Evolutionary conservation across 1,140 invertebrate species (phyloP).

Genomic region (Paraescarpia echinospica): DNA sequence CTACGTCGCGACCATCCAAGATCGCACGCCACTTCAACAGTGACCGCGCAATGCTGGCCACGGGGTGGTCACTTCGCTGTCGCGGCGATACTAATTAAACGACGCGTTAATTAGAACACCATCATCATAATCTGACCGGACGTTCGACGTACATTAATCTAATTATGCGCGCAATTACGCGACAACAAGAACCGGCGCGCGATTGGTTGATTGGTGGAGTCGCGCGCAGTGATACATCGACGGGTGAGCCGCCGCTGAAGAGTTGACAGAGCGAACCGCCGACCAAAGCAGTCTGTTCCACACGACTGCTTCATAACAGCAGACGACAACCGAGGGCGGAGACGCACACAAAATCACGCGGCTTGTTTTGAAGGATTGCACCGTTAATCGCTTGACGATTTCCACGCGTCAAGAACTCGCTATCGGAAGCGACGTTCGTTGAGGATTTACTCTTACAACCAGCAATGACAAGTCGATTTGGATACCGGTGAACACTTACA

Average conservation of each 20-base stretch:
- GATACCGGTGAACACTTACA: not conserved
- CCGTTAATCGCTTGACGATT: not conserved
- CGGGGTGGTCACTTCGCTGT: not conserved
- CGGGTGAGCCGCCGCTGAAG: not conserved
- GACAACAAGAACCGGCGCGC: not conserved
- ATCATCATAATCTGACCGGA: constrained; percentile 5
- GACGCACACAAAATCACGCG: not conserved
- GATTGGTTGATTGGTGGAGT: not conserved
- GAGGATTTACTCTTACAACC: too few species aligned
- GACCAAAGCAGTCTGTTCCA: not conserved
- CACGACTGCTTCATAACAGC: not conserved
- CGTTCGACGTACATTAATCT: not conserved
- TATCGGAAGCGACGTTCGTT: not conserved
- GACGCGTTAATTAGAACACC: constrained; percentile 4
- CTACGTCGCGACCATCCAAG: not conserved
- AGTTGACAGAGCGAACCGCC: not conserved
- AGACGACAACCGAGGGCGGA: not conserved
- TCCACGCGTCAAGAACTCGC: not conserved
- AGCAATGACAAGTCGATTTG: not conserved
- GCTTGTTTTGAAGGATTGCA: not conserved
- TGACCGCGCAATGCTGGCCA: too few species aligned
- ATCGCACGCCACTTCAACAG: too few species aligned
- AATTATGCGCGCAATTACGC: not conserved
- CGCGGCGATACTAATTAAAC: not conserved
- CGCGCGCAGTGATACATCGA: not conserved